phyloP scores from a whole-genome alignment of 1,140 invertebrate genomes.

The Mesaphorura yosii region DNA sequence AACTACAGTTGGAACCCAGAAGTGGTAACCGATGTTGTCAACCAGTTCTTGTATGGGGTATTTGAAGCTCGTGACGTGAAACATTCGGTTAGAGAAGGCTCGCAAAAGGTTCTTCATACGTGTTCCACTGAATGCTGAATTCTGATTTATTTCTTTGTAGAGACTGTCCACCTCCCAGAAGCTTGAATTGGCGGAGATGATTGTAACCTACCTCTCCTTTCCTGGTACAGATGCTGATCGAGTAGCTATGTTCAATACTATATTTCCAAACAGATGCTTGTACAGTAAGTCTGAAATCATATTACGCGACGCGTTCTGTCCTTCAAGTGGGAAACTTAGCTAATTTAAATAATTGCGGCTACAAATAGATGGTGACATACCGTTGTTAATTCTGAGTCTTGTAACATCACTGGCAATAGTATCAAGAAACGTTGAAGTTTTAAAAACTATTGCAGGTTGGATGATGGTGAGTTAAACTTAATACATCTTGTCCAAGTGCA shows the following conservation, averaged over 20 bases:
- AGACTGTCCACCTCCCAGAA: constrained; percentile 17
- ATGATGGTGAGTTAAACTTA: constrained; percentile 19
- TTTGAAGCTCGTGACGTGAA: constrained; percentile 12
- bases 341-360: not conserved
- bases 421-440: constrained; percentile 8
- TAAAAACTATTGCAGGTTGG: constrained; percentile 23
- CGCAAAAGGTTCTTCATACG: not conserved
- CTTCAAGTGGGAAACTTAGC: not conserved
- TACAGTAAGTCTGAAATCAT: constrained; percentile 8
- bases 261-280: constrained; percentile 12
- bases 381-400: constrained; percentile 17
- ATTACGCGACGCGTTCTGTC: not conserved
- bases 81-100: constrained; percentile 8
- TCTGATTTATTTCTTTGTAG: constrained; percentile 11
- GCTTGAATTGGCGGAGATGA: constrained; percentile 20
- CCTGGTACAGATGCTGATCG: constrained; percentile 15
- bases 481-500: not conserved
- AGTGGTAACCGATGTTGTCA: constrained; percentile 7
- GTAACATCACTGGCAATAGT: constrained; percentile 18
- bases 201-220: constrained; percentile 10
- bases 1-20: constrained; percentile 7
- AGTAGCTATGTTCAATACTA: constrained; percentile 13
- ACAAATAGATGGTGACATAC: constrained; percentile 15
- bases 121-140: not conserved
- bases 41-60: constrained; percentile 14